These are phyloP conservation scores for Morpho helenor DNA, from an alignment of 2,888 invertebrate species.

Conservation along the genomic window DNA sequence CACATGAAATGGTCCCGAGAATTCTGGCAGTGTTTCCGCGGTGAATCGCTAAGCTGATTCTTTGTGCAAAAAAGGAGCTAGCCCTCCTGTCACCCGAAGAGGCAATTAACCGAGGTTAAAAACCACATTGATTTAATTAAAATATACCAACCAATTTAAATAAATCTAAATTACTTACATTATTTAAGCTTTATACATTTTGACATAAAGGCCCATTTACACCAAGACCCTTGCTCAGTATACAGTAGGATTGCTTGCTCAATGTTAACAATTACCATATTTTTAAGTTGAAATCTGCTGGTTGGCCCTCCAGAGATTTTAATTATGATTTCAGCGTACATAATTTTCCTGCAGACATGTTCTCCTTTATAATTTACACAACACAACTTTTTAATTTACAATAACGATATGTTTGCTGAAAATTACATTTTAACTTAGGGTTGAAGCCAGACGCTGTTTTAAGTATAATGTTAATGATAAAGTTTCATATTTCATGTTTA, in stretches of 20 bases:
- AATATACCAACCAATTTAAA: neutral
- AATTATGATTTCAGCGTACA: constrained; percentile 8
- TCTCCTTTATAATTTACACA: constrained; percentile 4
- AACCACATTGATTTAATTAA: neutral
- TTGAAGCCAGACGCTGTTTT: no score
- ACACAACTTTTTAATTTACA: neutral
- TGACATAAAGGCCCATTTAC: constrained; percentile 5
- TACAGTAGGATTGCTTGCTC: constrained; percentile 6
- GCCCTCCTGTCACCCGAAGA: neutral
- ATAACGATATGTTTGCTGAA: constrained; percentile 1
- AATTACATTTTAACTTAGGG: neutral
- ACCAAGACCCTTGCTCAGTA: constrained; percentile 7
- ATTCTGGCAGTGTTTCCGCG: no score
- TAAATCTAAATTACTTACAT: constrained; percentile 1
- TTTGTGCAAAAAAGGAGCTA: no score
- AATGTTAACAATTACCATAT: constrained; percentile 9
- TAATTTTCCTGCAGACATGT: constrained; percentile 4
- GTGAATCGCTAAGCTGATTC: no score
- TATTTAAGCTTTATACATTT: constrained; percentile 4
- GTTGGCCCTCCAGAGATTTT: constrained; percentile 8
- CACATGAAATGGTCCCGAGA: no score
- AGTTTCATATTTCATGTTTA: no score
- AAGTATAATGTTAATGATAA: no score
- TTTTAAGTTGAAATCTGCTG: constrained; percentile 3
- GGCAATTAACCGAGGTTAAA: no score